Evolutionary conservation across 2,797 vertebrate species (phyloP).

Genomic region (Platyrinchus mystaceus): DNA sequence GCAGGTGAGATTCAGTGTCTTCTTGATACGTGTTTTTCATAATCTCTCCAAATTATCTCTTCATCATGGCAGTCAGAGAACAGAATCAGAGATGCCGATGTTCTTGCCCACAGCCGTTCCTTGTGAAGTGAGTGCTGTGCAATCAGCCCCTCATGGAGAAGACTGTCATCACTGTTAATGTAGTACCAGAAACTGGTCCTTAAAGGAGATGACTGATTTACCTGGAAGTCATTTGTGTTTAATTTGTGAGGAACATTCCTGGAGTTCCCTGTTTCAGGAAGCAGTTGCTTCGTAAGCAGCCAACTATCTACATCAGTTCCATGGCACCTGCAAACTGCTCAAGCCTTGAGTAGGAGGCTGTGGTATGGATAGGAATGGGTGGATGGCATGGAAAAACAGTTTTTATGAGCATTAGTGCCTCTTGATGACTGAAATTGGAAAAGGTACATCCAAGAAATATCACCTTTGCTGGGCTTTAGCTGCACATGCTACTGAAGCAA

Average conservation of each 20-base stretch:
- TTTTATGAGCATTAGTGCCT: background rate
- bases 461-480: background rate
- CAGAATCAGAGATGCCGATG: background rate
- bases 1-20: background rate
- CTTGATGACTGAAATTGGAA: background rate
- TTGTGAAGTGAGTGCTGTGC: background rate
- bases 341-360: background rate
- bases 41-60: background rate
- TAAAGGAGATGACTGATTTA: background rate
- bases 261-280: background rate
- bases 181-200: background rate
- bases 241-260: background rate
- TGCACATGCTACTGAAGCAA: background rate
- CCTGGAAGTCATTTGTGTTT: background rate
- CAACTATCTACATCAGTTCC: background rate
- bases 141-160: conserved; percentile 5
- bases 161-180: background rate
- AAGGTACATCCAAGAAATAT: background rate
- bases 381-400: background rate
- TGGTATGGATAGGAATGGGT: background rate
- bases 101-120: background rate
- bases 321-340: background rate
- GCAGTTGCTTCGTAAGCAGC: background rate
- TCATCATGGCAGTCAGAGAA: background rate
- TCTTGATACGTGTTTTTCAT: background rate